Evolutionary conservation across 2,888 invertebrate genomes (phyloP), one percentile per base, ranked within the genome.

Genomic region (Andricus curvator): DNA sequence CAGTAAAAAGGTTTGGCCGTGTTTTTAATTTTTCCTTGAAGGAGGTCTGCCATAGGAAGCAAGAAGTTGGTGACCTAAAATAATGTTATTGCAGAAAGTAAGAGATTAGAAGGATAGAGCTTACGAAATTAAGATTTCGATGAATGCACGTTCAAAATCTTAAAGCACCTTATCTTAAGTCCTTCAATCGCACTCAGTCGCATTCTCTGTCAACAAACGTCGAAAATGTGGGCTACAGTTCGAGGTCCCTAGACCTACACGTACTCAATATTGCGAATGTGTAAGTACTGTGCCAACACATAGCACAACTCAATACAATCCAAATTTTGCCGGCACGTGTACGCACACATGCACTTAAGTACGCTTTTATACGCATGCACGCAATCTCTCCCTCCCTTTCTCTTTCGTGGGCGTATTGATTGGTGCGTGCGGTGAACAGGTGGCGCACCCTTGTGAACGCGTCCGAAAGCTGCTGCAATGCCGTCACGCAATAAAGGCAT

Each of bases 391-490:
- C 79, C 81, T 67, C 81, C 78, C 76, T 80, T 67, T 84, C 83
- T 37, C 80, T 79, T 82, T 84, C 83, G 84, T 80, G 78, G 81
- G 79, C 82, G 81, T 84, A 82, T 82, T 84, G 82, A 82, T 84
- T 84, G 81, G 80, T 81, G 84, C 83, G 80, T 83, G 79, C 67
- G 81, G 78, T 78, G 80, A 29, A 83, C 85, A 85, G 82, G 88
- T 88, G 89, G 88, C 89, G 89, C 87, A 85, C 86, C 87, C 89
- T 84, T 83, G 85, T 87, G 90, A 84, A 80, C 83, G 88, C 86
- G 85, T 85, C 84, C 82, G 84, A 82, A 90, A 89, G 82, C 86
- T 86, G 65, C 29, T 83, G 82, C 85, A 86, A 86, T 88, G 84
- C 82, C 88, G 85, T 85, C 84, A 81, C 85, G 83, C 84, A 81